Conservation (phyloP, 2,888 invertebrate species). For the Macaria liturata region DNA sequence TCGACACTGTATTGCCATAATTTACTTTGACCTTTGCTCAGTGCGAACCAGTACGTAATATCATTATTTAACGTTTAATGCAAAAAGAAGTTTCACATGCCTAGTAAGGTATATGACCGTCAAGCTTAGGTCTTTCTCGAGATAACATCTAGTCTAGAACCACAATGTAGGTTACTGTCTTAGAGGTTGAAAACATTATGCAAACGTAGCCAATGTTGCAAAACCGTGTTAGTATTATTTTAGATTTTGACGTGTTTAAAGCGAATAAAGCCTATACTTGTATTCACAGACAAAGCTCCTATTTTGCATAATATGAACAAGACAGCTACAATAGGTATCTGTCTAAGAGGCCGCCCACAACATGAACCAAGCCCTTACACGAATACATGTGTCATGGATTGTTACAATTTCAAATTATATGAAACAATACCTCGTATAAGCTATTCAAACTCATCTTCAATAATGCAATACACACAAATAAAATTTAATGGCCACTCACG, state of each 20-base stretch:
- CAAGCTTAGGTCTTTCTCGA: constrained; percentile 23
- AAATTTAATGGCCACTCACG: background rate
- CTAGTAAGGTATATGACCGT: constrained; percentile 20
- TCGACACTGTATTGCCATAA: constrained; percentile 37
- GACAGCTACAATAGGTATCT: constrained; percentile 29
- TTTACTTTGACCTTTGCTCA: constrained; percentile 44
- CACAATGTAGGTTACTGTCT: constrained; percentile 15
- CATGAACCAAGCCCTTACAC: constrained; percentile 34
- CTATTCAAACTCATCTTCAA: too few relatives aligned
- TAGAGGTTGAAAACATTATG: constrained; percentile 9
- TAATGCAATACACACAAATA: too few relatives aligned
- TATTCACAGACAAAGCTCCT: constrained; percentile 31
- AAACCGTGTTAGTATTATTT: constrained; percentile 15
- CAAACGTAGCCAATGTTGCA: constrained; percentile 9
- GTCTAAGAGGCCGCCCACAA: constrained; percentile 29
- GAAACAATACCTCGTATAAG: too few relatives aligned
- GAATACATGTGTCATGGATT: constrained; percentile 9
- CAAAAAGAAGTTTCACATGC: constrained; percentile 17
- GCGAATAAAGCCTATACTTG: constrained; percentile 18
- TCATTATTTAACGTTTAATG: constrained; percentile 17
- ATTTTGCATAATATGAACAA: constrained; percentile 36
- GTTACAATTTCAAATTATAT: too few relatives aligned
- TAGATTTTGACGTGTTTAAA: constrained; percentile 8
- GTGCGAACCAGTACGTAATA: constrained; percentile 22
- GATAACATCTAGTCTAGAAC: constrained; percentile 28